phyloP scores from a whole-genome alignment of 2,888 invertebrate genomes.

The Blera fallax region DNA sequence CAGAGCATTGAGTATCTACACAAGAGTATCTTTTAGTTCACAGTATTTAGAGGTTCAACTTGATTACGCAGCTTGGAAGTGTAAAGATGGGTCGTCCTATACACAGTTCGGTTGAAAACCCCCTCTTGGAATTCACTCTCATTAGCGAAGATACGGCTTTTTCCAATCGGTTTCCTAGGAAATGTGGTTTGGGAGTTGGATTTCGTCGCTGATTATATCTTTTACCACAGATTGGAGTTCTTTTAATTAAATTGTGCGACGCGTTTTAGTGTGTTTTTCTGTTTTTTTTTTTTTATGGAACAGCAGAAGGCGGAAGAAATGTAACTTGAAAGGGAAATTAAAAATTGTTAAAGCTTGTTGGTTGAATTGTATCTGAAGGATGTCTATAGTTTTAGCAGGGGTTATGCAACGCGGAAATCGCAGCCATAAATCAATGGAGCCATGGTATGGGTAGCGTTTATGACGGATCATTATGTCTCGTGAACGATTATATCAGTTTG shows the following conservation, averaged over 20 bases:
- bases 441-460: neutral
- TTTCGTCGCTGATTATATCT: conserved; percentile 33
- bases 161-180: conserved; percentile 67
- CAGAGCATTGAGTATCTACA: neutral
- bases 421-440: conserved; percentile 24
- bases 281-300: neutral
- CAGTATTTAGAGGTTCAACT: neutral
- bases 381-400: neutral
- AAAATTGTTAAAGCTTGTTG: neutral
- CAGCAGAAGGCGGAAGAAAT: conserved; percentile 24
- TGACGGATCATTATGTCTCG: neutral
- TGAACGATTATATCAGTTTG: neutral
- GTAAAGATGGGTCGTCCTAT: neutral
- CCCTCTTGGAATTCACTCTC: neutral
- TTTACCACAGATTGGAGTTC: conserved; percentile 22
- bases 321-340: conserved; percentile 37
- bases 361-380: conserved; percentile 1
- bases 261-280: neutral
- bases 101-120: neutral
- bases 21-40: neutral
- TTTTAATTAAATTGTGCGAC: conserved; percentile 35
- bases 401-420: conserved; percentile 59
- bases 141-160: conserved; percentile 33
- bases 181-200: conserved; percentile 49
- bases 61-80: conserved; percentile 16